A percentile compares a stretch with the other conserved stretches of the same genome.
phyloP scores from a whole-genome alignment of 2,888 invertebrate genomes.

The Vannuccia rotundouncinata region DNA sequence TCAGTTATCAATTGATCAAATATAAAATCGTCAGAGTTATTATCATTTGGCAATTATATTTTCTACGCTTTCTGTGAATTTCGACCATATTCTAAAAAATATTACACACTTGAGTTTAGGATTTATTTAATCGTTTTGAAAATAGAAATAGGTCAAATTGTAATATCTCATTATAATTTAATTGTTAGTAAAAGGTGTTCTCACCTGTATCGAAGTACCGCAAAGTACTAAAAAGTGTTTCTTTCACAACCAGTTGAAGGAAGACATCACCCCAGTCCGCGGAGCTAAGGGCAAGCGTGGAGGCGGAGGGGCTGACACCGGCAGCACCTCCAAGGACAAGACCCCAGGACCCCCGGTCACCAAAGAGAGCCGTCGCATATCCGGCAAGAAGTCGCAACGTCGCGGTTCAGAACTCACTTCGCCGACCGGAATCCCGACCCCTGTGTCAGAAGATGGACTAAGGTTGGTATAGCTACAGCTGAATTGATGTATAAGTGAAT shows the following conservation, averaged over 20 bases:
- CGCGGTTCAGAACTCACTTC: conserved; percentile 32
- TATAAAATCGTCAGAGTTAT: too few species aligned
- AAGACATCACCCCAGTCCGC: background rate
- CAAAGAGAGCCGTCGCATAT: conserved; percentile 8
- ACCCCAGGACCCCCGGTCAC: conserved; percentile 1
- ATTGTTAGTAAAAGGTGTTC: too few species aligned
- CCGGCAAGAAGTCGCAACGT: conserved; percentile 30
- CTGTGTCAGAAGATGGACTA: conserved; percentile 25
- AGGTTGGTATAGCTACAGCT: background rate
- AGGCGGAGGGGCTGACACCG: background rate
- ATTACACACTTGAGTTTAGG: too few species aligned
- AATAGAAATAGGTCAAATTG: too few species aligned
- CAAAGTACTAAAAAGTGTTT: too few species aligned
- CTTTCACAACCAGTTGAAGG: conserved; percentile 23
- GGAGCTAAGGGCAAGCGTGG: background rate
- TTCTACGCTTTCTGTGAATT: too few species aligned
- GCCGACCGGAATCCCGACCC: conserved; percentile 1
- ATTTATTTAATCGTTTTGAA: too few species aligned
- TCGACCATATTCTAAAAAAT: too few species aligned
- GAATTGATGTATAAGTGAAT: background rate
- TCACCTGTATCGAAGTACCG: too few species aligned
- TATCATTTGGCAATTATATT: too few species aligned
- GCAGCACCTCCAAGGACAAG: conserved; percentile 21
- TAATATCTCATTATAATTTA: too few species aligned
- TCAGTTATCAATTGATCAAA: too few species aligned